Conservation (phyloP, 2,888 invertebrate species). For the Cephus pygmeus region DNA sequence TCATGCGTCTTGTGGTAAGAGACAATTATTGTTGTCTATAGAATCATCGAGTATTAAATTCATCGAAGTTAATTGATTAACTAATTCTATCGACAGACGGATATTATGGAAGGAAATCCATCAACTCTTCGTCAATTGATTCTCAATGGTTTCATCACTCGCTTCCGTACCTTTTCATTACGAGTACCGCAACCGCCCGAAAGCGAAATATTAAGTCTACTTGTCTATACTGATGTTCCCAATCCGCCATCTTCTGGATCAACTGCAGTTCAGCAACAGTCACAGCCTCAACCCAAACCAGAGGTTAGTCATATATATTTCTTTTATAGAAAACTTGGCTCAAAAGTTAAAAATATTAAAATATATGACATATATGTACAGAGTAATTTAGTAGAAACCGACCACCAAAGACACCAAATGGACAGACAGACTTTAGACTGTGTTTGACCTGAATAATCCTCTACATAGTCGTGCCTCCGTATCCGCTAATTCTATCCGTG, state of each 20-base stretch:
- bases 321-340: neutral
- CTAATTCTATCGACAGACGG: constrained; percentile 23
- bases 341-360: no score
- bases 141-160: constrained; percentile 31
- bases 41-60: neutral
- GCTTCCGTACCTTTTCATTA: constrained; percentile 37
- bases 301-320: constrained; percentile 40
- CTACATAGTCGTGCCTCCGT: no score
- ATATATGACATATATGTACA: no score
- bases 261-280: constrained; percentile 22
- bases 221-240: constrained; percentile 33
- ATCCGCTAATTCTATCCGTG: no score
- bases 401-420: no score
- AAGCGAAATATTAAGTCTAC: constrained; percentile 41
- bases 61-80: neutral
- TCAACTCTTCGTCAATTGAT: constrained; percentile 50
- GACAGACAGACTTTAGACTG: no score
- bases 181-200: constrained; percentile 36
- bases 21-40: constrained; percentile 13
- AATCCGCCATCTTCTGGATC: constrained; percentile 27
- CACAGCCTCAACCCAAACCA: constrained; percentile 36
- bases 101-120: constrained; percentile 22
- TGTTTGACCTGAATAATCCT: no score
- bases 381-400: no score
- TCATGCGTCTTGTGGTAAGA: constrained; percentile 63